A percentile compares a stretch with the other conserved stretches of the same genome.
phyloP scores from a whole-genome alignment of 2,888 invertebrate genomes.

The Athetis lepigone region DNA sequence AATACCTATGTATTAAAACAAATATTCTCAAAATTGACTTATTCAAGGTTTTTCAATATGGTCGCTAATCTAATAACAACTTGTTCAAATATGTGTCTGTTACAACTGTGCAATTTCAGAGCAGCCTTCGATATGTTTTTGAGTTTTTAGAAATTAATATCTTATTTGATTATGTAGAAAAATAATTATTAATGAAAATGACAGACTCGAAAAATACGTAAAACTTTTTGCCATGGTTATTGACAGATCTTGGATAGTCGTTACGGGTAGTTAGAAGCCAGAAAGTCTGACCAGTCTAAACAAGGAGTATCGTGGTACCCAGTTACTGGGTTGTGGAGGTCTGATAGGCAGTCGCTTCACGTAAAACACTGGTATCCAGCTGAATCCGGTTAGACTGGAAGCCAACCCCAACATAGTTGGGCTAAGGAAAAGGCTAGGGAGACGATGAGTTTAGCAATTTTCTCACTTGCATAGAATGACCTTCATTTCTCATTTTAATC shows the following conservation, averaged over 20 bases:
- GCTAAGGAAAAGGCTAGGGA: no score
- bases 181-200: not conserved
- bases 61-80: constrained; percentile 38
- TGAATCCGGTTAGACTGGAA: no score
- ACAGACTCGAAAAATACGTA: not conserved
- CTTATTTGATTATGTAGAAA: not conserved
- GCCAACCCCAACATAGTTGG: no score
- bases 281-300: no score
- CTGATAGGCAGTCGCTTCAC: no score
- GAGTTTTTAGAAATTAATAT: constrained; percentile 36
- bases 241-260: no score
- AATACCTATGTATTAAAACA: constrained; percentile 23
- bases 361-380: no score
- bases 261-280: no score
- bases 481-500: not conserved
- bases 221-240: no score
- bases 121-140: constrained; percentile 31
- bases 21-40: constrained; percentile 3
- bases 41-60: constrained; percentile 37
- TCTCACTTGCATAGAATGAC: not conserved
- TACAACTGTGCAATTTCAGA: constrained; percentile 42
- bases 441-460: no score
- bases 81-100: constrained; percentile 26
- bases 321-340: no score
- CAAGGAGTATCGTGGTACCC: no score